Evolutionary conservation across 1,140 invertebrate genomes (phyloP).

Genomic region (Charaxes varanes): DNA sequence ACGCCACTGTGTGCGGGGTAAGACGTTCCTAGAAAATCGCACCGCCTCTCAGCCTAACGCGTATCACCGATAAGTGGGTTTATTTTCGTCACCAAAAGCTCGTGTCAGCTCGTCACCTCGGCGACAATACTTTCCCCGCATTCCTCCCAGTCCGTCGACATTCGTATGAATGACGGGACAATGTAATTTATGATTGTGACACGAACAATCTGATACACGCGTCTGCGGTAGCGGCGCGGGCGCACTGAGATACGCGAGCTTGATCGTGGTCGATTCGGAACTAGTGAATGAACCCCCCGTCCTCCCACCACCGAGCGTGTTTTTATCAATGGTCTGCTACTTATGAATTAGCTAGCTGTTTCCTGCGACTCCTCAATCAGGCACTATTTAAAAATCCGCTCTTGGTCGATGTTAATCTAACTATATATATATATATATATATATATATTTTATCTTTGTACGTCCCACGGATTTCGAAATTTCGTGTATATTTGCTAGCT

Average conservation of each 20-base stretch:
- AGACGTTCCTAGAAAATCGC: no score
- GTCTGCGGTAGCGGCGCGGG: constrained; percentile 29
- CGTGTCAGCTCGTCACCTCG: background rate
- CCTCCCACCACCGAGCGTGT: constrained; percentile 23
- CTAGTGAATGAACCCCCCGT: constrained; percentile 53
- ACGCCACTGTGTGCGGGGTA: no score
- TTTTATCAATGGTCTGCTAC: constrained; percentile 53
- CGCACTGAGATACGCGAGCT: constrained; percentile 24
- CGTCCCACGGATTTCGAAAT: no score
- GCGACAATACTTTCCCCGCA: constrained; percentile 1
- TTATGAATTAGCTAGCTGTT: constrained; percentile 16
- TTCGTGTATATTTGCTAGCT: no score
- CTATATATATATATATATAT: no score
- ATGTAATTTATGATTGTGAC: constrained; percentile 41
- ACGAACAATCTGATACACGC: constrained; percentile 31
- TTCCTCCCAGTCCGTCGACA: constrained; percentile 36
- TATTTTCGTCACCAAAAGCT: background rate
- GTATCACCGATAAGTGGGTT: background rate
- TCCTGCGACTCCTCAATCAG: no score
- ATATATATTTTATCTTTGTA: no score
- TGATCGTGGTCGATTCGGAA: constrained; percentile 43
- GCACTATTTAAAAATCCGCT: no score
- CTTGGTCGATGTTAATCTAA: no score
- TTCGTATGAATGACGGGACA: constrained; percentile 20
- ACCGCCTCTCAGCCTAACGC: no score